These are phyloP conservation scores for Drosophila setosimentum DNA, from an alignment of 2,888 invertebrate species.

Conservation along the genomic window DNA sequence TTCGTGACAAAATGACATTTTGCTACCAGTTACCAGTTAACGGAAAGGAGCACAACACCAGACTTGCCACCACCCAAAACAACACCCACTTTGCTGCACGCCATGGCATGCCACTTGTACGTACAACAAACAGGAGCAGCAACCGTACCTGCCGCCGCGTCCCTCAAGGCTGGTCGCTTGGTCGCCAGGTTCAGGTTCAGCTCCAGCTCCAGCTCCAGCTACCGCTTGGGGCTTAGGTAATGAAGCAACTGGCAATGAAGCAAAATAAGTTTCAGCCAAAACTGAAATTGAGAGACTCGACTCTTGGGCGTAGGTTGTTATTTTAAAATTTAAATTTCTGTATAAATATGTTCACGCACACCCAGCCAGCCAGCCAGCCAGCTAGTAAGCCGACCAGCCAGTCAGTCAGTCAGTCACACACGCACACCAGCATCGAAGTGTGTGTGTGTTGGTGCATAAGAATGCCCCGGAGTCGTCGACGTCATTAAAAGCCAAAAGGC, in stretches of 20 bases:
- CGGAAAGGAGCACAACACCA: conserved; percentile 14
- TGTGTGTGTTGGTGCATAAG: conserved; percentile 68
- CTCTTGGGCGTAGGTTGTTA: conserved; percentile 59
- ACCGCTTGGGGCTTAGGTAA: conserved; percentile 47
- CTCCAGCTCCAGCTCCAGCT: conserved; percentile 26
- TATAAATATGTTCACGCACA: conserved; percentile 71
- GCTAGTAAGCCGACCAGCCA: neutral
- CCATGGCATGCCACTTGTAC: neutral
- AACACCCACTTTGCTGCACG: neutral
- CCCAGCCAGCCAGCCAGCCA: conserved; percentile 5
- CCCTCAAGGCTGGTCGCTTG: conserved; percentile 28
- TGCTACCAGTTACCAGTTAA: conserved; percentile 44
- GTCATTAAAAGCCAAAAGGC: conserved; percentile 79
- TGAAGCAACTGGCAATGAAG: conserved; percentile 69
- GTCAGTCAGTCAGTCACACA: conserved; percentile 7
- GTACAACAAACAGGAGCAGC: neutral
- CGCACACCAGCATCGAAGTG: conserved; percentile 11
- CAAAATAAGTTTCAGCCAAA: conserved; percentile 28
- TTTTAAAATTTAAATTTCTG: conserved; percentile 81
- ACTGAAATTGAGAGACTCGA: conserved; percentile 21
- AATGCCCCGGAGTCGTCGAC: conserved; percentile 73
- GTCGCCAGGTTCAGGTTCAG: conserved; percentile 33
- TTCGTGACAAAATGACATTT: conserved; percentile 81
- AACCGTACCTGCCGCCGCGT: neutral
- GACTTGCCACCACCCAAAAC: conserved; percentile 30